Evolutionary conservation across 2,113 vertebrate genomes (phyloP).

Genomic region (Nycticorax nycticorax): DNA sequence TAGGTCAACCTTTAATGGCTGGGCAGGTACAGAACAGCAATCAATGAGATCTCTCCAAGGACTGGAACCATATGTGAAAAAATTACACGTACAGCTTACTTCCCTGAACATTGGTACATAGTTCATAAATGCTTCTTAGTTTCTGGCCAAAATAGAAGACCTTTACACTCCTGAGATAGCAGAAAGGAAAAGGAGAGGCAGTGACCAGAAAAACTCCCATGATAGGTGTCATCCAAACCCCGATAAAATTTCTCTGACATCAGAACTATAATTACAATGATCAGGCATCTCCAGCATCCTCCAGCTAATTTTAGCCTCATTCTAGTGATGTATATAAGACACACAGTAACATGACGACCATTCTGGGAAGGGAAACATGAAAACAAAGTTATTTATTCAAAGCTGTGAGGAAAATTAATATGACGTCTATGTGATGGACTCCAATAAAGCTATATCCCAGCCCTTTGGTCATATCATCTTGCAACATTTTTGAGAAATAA

Average conservation of each 20-base stretch:
- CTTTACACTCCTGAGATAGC: constrained; percentile 1
- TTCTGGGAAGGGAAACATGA: not conserved
- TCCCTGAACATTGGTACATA: fast-evolving
- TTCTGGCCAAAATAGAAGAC: constrained; percentile 10
- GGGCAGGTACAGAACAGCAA: constrained; percentile 2
- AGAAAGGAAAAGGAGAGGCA: constrained; percentile 55
- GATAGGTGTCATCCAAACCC: not conserved
- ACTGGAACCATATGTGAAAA: not conserved
- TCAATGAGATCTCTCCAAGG: not conserved
- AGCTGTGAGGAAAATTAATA: not conserved
- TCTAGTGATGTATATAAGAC: not conserved
- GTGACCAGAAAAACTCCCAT: constrained; percentile 1
- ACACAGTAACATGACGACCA: not conserved
- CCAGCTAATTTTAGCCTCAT: not conserved
- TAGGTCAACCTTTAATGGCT: not conserved
- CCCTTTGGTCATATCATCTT: fast-evolving
- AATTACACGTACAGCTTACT: not conserved
- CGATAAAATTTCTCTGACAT: constrained; percentile 16
- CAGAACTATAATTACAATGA: not conserved
- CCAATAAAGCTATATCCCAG: not conserved
- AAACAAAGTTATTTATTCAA: not conserved
- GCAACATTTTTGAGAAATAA: not conserved
- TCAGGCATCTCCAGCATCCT: not conserved
- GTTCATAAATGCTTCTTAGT: not conserved
- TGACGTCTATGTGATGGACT: fast-evolving